phyloP scores from a whole-genome alignment of 2,888 invertebrate genomes.

The Coecobrya sp. region DNA sequence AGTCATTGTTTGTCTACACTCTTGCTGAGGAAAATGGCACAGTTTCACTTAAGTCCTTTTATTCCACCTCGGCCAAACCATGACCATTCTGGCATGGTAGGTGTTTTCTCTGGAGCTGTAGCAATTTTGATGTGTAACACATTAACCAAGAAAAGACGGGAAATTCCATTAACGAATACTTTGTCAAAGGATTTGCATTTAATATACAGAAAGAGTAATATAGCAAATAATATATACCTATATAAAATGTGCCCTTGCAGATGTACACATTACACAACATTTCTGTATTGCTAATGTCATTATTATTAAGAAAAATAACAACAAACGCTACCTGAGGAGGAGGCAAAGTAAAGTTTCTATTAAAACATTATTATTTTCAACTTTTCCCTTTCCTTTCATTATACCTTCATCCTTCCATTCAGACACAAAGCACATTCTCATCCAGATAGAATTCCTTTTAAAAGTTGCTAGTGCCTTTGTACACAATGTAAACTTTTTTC shows the following conservation, averaged over 20 bases:
- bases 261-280: not conserved
- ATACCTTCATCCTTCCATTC: not conserved
- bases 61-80: slow-evolving; percentile 1
- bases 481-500: slow-evolving; percentile 68
- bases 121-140: slow-evolving; percentile 67
- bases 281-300: not conserved
- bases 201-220: not conserved
- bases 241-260: too few relatives aligned
- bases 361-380: slow-evolving; percentile 9
- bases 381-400: not conserved
- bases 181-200: slow-evolving; percentile 86
- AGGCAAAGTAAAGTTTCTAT: slow-evolving; percentile 60
- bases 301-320: not conserved
- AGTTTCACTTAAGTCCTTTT: slow-evolving; percentile 26
- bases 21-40: slow-evolving; percentile 52
- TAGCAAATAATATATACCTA: not conserved
- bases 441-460: not conserved
- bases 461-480: not conserved
- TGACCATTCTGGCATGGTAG: not conserved
- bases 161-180: slow-evolving; percentile 86
- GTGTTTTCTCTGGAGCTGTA: not conserved
- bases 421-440: not conserved
- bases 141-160: slow-evolving; percentile 84
- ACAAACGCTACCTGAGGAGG: slow-evolving; percentile 85
- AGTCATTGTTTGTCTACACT: slow-evolving; percentile 85